Evolutionary conservation across 2,888 invertebrate species (phyloP), one percentile per base, ranked within the genome.

Genomic region (Patella pellucida): DNA sequence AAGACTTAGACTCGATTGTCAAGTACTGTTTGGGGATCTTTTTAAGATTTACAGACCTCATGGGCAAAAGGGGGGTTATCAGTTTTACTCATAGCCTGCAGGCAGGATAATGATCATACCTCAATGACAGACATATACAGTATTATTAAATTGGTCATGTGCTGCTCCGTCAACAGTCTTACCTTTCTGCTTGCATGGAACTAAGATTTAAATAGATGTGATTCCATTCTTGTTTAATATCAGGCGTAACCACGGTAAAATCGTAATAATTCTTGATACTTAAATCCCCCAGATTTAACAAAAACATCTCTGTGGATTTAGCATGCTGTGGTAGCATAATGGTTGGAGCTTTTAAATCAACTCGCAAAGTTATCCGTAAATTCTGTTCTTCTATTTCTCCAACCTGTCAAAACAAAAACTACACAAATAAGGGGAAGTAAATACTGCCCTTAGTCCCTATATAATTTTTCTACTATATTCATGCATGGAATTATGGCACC

Each of bases 221-320:
- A 77, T 90, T 89, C 89, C 89, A 89, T 68, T 88, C 85, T 76
- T 90, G 90, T 52, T 83, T 81, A 51, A 78, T 69, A 50, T 83
- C 85, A 41, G 81, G 79, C n/a, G 82, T 80, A 3, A 85, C 77
- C 50, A 84, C 85, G 5, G 83, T 82, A 78, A 93, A 93, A 85
- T 94, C 94, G 91, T 96, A 95, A 91, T 95, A 95, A 88, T 96
- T 96, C 88, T 95, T 95, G 41, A 96, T 94, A 11, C 93, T 93
- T n/a, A 96, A 92, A 86, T 95, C 94, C 71, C 96, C 95, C 93
- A 91, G 68, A 85, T 95, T 95, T n/a, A 95, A 91, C 31, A 96
- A 93, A 70, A 96, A 90, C 11, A 95, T 92, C 88, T 95, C 95
- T 0, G 95, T 95, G 0, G 95, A 95, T 9, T 95, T 94, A 0